phyloP scores from a whole-genome alignment of 2,888 invertebrate genomes.

The Eristalis tenax region DNA sequence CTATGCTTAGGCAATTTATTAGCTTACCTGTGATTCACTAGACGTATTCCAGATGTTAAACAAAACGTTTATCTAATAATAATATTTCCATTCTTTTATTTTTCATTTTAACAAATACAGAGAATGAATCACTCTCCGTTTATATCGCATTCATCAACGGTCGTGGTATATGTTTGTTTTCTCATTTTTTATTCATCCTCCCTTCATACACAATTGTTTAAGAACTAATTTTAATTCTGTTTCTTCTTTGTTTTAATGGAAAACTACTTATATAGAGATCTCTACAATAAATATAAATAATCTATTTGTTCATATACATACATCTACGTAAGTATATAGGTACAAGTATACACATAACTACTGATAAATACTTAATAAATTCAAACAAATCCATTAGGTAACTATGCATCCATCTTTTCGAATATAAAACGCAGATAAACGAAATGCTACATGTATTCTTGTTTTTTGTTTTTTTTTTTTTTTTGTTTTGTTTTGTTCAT shows the following conservation, averaged over 20 bases:
- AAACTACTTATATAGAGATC: conserved; percentile 61
- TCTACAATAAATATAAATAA: conserved; percentile 71
- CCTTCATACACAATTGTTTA: conserved; percentile 53
- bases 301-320: conserved; percentile 38
- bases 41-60: neutral
- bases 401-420: conserved; percentile 42
- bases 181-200: neutral
- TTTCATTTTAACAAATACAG: conserved; percentile 59
- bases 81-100: conserved; percentile 44
- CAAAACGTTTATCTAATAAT: conserved; percentile 12
- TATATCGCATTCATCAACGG: conserved; percentile 51
- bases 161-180: neutral
- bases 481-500: neutral
- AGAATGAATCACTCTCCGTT: conserved; percentile 47
- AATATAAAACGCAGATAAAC: conserved; percentile 29
- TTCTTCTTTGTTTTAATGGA: conserved; percentile 44
- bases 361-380: conserved; percentile 55
- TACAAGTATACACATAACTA: conserved; percentile 62
- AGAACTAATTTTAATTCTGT: conserved; percentile 21
- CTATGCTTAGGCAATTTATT: neutral
- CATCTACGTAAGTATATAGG: conserved; percentile 47
- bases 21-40: neutral
- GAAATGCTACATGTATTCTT: neutral
- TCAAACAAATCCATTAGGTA: conserved; percentile 52
- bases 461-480: too few species aligned